Percentiles rank a stretch among this genome's conserved stretches.
Evolutionary conservation across 2,797 vertebrate species (phyloP).

Genomic region (Linurgus olivaceus): DNA sequence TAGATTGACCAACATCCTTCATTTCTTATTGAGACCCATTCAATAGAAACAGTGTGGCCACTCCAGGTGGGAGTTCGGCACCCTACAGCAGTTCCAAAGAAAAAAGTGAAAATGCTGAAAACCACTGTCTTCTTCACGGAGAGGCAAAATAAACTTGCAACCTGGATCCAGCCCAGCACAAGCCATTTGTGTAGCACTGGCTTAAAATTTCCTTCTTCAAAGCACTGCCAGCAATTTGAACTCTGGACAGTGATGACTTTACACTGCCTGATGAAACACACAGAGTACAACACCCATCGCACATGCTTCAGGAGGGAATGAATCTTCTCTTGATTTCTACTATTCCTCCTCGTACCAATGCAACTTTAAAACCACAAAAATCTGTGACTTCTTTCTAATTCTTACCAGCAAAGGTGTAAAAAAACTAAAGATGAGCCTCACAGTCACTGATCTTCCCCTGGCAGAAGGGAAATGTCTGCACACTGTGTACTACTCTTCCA

Average conservation of each 20-base stretch:
- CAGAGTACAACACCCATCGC: neutral
- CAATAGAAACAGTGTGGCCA: accelerated
- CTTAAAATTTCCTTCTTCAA: neutral
- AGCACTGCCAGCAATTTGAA: neutral
- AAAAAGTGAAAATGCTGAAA: neutral
- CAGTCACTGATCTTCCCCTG: neutral
- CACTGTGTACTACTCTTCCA: neutral
- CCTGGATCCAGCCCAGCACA: neutral
- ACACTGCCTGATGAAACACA: neutral
- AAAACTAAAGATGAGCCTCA: neutral
- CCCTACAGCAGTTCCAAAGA: neutral
- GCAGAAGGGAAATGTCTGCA: neutral
- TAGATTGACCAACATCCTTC: neutral
- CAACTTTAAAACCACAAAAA: neutral
- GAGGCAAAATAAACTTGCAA: neutral
- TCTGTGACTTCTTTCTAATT: neutral
- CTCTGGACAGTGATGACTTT: neutral
- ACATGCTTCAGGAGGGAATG: neutral
- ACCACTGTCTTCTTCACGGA: neutral
- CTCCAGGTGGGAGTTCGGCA: neutral
- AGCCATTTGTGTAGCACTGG: neutral
- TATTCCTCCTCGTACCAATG: neutral
- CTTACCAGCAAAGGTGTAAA: neutral
- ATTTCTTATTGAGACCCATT: neutral
- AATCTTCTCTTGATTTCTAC: neutral